These are phyloP conservation scores for Pectinophora gossypiella DNA, from an alignment of 1,140 invertebrate species.

Conservation along the genomic window DNA sequence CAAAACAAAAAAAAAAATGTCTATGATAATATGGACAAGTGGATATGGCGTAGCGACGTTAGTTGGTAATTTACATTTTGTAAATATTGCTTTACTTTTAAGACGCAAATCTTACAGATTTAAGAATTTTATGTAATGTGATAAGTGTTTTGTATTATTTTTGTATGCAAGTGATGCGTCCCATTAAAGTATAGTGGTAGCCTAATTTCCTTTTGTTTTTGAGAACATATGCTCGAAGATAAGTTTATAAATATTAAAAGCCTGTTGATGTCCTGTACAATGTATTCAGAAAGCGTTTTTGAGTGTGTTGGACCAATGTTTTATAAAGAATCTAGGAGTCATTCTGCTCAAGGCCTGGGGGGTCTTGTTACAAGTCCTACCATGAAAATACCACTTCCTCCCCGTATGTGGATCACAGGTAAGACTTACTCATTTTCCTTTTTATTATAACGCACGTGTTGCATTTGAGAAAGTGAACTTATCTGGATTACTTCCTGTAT, in stretches of 20 bases:
- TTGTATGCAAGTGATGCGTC: conserved; percentile 29
- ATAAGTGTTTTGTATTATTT: conserved; percentile 27
- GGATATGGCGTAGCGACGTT: conserved; percentile 61
- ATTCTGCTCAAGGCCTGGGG: conserved; percentile 57
- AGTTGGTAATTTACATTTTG: conserved; percentile 59
- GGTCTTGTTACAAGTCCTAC: conserved; percentile 40
- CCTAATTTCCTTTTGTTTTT: conserved; percentile 36
- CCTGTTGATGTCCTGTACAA: conserved; percentile 30
- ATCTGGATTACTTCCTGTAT: not conserved
- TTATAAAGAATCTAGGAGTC: conserved; percentile 41
- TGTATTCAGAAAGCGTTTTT: conserved; percentile 37
- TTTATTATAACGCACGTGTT: too few species aligned
- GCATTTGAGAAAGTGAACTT: too few species aligned
- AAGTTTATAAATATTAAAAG: conserved; percentile 19
- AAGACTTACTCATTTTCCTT: too few species aligned
- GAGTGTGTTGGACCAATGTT: conserved; percentile 22
- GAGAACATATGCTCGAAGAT: conserved; percentile 32
- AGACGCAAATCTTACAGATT: conserved; percentile 62
- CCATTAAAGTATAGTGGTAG: conserved; percentile 14
- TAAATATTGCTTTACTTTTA: conserved; percentile 57
- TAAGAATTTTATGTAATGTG: conserved; percentile 44
- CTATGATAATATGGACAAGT: not conserved
- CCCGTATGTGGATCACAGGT: conserved; percentile 67
- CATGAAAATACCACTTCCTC: conserved; percentile 67
- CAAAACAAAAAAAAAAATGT: too few species aligned